Evolutionary conservation across 2,797 vertebrate species (phyloP).

Genomic region (Prionace glauca): DNA sequence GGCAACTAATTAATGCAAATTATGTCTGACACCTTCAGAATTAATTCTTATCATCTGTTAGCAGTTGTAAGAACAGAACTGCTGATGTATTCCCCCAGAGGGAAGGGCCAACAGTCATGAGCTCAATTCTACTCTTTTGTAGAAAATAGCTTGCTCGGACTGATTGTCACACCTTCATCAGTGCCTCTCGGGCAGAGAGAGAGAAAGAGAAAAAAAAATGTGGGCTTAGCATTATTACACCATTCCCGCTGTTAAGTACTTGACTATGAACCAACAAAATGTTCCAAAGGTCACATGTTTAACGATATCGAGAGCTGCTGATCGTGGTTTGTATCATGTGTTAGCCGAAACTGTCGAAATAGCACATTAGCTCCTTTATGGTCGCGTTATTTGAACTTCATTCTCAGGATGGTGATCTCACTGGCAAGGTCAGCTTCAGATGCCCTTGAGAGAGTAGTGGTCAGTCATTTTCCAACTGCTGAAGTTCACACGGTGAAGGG

Average conservation of each 20-base stretch:
- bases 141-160: neutral
- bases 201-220: neutral
- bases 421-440: neutral
- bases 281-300: neutral
- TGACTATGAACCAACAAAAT: neutral
- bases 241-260: neutral
- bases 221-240: neutral
- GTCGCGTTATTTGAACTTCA: neutral
- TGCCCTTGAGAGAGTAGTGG: neutral
- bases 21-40: slow-evolving; percentile 24
- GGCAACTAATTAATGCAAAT: slow-evolving; percentile 29
- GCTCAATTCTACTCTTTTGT: neutral
- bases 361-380: neutral
- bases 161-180: neutral
- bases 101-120: neutral
- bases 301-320: neutral
- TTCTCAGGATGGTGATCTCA: neutral
- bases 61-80: slow-evolving; percentile 9
- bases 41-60: slow-evolving; percentile 15
- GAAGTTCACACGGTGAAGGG: neutral
- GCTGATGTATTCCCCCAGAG: neutral
- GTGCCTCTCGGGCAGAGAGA: neutral
- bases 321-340: neutral
- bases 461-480: neutral
- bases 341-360: neutral